Percentiles rank a stretch among this genome's conserved stretches.
phyloP scores from a whole-genome alignment of 2,113 vertebrate genomes.

The Apteryx mantelli region DNA sequence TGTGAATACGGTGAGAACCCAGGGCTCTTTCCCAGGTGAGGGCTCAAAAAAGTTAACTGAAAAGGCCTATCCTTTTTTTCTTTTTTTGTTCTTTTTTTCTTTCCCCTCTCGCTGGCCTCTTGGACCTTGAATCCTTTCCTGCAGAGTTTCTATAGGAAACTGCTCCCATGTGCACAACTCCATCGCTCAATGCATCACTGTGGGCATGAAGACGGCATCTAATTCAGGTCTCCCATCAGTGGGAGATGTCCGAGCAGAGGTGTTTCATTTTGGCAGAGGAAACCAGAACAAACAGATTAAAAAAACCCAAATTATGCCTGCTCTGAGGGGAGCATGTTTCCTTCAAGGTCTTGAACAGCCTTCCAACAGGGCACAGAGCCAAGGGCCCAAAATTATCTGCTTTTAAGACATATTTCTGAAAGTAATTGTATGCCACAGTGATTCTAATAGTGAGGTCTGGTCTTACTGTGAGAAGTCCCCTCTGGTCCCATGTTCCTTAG shows the following conservation, averaged over 20 bases:
- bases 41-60: not conserved
- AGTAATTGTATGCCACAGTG: not conserved
- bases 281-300: not conserved
- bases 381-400: not conserved
- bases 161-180: not conserved
- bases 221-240: not conserved
- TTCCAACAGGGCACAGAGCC: not conserved
- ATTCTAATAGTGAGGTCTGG: not conserved
- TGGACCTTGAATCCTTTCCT: not conserved
- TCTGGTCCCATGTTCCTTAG: not conserved
- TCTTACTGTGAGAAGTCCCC: not conserved
- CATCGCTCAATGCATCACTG: not conserved
- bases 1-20: not conserved
- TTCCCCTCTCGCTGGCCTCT: not conserved
- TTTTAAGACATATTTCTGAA: not conserved
- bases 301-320: not conserved
- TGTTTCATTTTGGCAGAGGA: not conserved
- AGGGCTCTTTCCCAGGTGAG: not conserved
- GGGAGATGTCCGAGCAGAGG: not conserved
- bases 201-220: not conserved
- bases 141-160: not conserved
- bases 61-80: not conserved
- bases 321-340: not conserved
- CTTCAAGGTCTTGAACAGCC: not conserved
- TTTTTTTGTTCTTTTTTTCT: not conserved